These are phyloP conservation scores for Agonum fuliginosum DNA, from an alignment of 2,888 invertebrate genomes.

Conservation along the genomic window DNA sequence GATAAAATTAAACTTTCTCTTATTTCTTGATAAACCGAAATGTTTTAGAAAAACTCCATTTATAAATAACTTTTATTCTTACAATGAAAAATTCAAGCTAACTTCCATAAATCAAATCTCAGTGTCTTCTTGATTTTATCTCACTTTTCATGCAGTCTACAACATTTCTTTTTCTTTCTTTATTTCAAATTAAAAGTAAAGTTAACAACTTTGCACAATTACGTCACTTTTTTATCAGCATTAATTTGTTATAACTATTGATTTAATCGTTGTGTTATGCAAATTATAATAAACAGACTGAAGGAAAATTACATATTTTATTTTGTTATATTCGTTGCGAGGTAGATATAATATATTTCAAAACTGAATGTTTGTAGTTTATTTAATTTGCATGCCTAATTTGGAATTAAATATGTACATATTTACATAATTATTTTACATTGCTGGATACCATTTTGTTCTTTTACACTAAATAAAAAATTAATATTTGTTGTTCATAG, in stretches of 20 bases:
- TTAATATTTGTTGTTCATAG: background rate
- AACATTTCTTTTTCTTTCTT: background rate
- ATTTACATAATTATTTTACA: too few relatives aligned
- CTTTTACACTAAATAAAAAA: too few relatives aligned
- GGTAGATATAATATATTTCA: too few relatives aligned
- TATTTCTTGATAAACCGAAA: background rate
- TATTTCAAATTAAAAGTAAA: background rate
- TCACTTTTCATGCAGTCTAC: background rate
- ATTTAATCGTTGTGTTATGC: background rate
- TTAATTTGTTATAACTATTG: background rate
- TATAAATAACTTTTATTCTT: constrained; percentile 20
- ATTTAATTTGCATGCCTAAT: background rate
- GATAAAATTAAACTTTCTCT: background rate
- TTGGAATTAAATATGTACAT: background rate
- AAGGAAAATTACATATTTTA: too few relatives aligned
- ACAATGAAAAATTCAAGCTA: background rate
- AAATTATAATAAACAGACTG: constrained; percentile 12
- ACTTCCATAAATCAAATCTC: constrained; percentile 5
- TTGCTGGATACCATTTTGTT: too few relatives aligned
- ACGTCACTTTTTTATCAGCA: background rate
- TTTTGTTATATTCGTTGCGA: too few relatives aligned
- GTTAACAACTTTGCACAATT: background rate
- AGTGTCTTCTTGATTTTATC: background rate
- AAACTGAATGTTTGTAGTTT: too few relatives aligned
- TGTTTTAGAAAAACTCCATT: constrained; percentile 18